Evolutionary conservation across 1,140 invertebrate species (phyloP).

Genomic region (Globodera rostochiensis): DNA sequence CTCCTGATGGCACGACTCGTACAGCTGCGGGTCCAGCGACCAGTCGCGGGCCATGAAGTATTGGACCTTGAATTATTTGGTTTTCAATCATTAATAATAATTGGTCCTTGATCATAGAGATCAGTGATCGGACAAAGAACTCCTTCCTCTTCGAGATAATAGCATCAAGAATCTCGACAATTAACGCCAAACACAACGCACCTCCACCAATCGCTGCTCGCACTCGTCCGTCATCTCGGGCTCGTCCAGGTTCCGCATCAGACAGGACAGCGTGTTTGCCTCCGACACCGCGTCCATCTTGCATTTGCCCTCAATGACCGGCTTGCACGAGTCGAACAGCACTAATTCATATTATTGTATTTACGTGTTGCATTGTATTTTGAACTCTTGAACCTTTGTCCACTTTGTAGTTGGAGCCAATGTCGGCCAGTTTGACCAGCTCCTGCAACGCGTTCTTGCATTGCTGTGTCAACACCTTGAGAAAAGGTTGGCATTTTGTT

Average conservation of each 20-base stretch:
- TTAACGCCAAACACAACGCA: conserved; percentile 67
- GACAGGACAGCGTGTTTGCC: conserved; percentile 77
- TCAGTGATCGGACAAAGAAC: too few species aligned
- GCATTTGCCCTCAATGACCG: conserved; percentile 61
- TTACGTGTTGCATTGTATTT: neutral
- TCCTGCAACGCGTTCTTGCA: conserved; percentile 54
- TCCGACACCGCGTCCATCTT: conserved; percentile 59
- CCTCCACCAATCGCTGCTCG: conserved; percentile 86
- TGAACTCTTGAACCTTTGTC: conserved; percentile 38
- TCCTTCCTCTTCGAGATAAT: too few species aligned
- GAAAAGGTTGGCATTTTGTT: neutral
- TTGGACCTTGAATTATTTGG: conserved; percentile 68
- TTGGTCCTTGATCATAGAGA: too few species aligned
- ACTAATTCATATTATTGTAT: conserved; percentile 27
- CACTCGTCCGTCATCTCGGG: conserved; percentile 83
- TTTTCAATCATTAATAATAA: neutral
- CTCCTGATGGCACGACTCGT: conserved; percentile 82
- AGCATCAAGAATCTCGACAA: too few species aligned
- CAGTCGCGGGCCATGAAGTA: conserved; percentile 92
- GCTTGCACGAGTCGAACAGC: conserved; percentile 58
- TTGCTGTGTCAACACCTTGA: conserved; percentile 45
- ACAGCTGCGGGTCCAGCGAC: conserved; percentile 81
- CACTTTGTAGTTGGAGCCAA: conserved; percentile 64
- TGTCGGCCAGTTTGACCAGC: conserved; percentile 63
- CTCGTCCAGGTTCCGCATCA: conserved; percentile 86